Evolutionary conservation across 2,113 vertebrate genomes (phyloP).

Genomic region (Archocentrus centrarchus): DNA sequence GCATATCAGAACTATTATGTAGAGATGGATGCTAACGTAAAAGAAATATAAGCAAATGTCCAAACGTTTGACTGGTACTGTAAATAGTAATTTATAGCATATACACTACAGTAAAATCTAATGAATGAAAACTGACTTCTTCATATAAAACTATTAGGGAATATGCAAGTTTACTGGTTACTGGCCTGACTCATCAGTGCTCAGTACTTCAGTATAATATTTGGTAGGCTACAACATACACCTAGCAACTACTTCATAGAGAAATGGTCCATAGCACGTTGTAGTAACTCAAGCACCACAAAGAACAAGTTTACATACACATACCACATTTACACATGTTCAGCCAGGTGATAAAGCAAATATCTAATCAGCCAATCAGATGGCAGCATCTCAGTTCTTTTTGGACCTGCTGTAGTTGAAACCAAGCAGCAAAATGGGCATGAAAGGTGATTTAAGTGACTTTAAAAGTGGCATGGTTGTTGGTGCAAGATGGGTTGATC

Average conservation of each 20-base stretch:
- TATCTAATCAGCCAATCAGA: too few species aligned
- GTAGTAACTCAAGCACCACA: background rate
- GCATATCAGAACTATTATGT: background rate
- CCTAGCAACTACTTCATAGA: background rate
- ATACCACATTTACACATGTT: too few species aligned
- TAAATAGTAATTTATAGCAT: constrained; percentile 24
- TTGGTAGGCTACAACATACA: constrained; percentile 20
- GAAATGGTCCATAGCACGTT: background rate
- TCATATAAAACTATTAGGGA: constrained; percentile 8
- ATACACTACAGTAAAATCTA: constrained; percentile 20
- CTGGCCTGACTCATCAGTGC: background rate
- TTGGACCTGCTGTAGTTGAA: too few species aligned
- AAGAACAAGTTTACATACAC: background rate
- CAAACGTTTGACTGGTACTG: too few species aligned
- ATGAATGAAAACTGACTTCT: constrained; percentile 28
- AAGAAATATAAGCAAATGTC: constrained; percentile 20
- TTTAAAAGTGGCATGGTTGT: background rate
- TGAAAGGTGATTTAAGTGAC: background rate
- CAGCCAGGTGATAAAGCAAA: too few species aligned
- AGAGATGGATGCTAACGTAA: background rate
- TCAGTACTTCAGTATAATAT: background rate
- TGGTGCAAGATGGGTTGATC: background rate
- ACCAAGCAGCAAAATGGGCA: too few species aligned
- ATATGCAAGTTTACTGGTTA: background rate
- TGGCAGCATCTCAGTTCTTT: too few species aligned